A percentile compares a stretch with the other conserved stretches of the same genome.
These are phyloP conservation scores for Vulpes lagopus DNA, from an alignment of 2,113 vertebrate genomes.

Conservation along the genomic window DNA sequence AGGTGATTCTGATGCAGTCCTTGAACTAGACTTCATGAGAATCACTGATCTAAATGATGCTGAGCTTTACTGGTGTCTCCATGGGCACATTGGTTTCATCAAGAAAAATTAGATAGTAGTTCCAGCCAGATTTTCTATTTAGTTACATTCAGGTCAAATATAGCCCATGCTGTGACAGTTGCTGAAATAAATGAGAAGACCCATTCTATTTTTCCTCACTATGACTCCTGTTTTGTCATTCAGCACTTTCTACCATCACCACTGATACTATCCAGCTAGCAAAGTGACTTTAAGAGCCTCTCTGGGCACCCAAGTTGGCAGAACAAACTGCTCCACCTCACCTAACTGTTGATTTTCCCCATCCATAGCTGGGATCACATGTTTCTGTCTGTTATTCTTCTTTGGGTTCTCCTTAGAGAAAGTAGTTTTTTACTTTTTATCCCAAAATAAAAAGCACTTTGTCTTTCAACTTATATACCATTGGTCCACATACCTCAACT, in stretches of 20 bases:
- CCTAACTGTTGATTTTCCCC: not conserved
- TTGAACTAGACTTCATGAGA: slow-evolving; percentile 43
- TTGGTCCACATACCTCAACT: not conserved
- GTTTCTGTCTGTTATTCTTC: not conserved
- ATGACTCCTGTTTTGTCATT: not conserved
- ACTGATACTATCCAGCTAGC: not conserved
- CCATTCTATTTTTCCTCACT: not conserved
- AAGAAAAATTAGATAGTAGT: slow-evolving; percentile 38
- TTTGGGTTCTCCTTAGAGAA: not conserved
- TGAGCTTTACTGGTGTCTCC: not conserved
- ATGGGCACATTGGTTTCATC: not conserved
- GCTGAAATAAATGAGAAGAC: not conserved
- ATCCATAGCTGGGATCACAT: not conserved
- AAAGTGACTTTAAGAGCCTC: not conserved
- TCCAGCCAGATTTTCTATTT: slow-evolving; percentile 45
- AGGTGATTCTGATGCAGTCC: not conserved
- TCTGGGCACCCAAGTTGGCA: not conserved
- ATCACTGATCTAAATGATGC: slow-evolving; percentile 2
- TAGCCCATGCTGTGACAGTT: not conserved
- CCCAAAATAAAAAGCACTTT: not conserved
- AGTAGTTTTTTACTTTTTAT: slow-evolving; percentile 34
- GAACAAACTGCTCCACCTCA: not conserved
- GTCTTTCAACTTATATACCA: not conserved
- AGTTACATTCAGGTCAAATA: slow-evolving; percentile 11
- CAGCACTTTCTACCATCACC: not conserved